Percentiles rank a stretch among this genome's conserved stretches.
Conservation (phyloP, 2,797 vertebrate species). For the Lacerta agilis region DNA sequence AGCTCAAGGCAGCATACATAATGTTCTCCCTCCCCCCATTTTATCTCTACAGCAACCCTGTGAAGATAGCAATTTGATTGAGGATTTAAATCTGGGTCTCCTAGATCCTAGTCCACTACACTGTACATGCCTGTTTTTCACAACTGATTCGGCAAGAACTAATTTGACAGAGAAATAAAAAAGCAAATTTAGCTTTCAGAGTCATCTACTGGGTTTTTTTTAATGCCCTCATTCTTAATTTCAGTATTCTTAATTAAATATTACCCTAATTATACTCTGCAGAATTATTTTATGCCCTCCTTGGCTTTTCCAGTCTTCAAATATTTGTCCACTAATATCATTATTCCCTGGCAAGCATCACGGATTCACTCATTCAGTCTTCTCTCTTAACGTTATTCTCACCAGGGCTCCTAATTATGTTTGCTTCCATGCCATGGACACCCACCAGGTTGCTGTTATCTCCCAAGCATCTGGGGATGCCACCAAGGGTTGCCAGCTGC, state of each 20-base stretch:
- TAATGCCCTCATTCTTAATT: background rate
- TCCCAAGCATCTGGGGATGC: background rate
- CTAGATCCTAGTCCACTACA: too few relatives aligned
- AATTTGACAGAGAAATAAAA: background rate
- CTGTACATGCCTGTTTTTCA: too few relatives aligned
- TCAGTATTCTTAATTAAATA: conserved; percentile 19
- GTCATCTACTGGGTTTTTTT: too few relatives aligned
- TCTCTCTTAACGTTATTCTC: conserved; percentile 12
- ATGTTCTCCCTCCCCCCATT: too few relatives aligned
- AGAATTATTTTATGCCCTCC: conserved; percentile 13
- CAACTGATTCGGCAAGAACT: too few relatives aligned
- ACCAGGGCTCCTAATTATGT: background rate
- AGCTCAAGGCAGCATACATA: too few relatives aligned
- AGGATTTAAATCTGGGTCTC: too few relatives aligned
- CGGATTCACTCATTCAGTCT: conserved; percentile 10
- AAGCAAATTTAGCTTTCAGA: background rate
- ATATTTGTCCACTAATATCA: conserved; percentile 29
- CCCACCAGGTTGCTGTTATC: background rate
- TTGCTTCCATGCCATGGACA: background rate
- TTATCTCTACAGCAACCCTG: too few relatives aligned
- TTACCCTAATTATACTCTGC: conserved; percentile 3
- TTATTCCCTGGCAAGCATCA: background rate
- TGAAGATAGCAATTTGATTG: too few relatives aligned
- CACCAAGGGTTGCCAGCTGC: background rate
- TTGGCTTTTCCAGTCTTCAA: conserved; percentile 17